A percentile compares a stretch with the other conserved stretches of the same genome.
These are phyloP conservation scores for Ypsolopha sequella DNA, from an alignment of 2,888 invertebrate species.

Conservation along the genomic window DNA sequence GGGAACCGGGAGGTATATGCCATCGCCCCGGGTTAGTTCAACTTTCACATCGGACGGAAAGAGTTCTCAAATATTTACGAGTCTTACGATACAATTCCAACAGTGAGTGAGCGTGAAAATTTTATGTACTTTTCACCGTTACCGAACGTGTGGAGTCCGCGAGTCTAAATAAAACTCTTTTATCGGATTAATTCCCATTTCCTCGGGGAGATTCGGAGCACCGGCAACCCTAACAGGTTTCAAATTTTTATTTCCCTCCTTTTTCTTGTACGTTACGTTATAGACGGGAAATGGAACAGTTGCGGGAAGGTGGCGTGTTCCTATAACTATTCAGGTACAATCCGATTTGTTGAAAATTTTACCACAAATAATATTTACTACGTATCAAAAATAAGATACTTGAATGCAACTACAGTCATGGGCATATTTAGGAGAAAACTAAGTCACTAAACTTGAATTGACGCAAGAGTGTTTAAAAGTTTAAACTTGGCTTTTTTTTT, in stretches of 20 bases:
- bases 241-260: neutral
- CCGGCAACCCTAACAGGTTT: neutral
- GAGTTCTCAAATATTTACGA: slow-evolving; percentile 34
- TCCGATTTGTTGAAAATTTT: too few relatives aligned
- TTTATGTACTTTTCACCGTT: slow-evolving; percentile 32
- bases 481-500: too few relatives aligned
- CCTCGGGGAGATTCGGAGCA: neutral
- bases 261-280: too few relatives aligned
- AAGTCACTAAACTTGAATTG: too few relatives aligned
- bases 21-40: slow-evolving; percentile 17
- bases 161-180: neutral
- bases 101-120: slow-evolving; percentile 27
- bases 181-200: slow-evolving; percentile 1
- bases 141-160: slow-evolving; percentile 10
- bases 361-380: too few relatives aligned
- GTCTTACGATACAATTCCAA: slow-evolving; percentile 26
- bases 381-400: too few relatives aligned
- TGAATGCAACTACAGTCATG: too few relatives aligned
- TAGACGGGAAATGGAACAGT: too few relatives aligned
- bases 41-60: neutral
- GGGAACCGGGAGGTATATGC: slow-evolving; percentile 5
- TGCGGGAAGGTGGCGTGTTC: too few relatives aligned
- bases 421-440: too few relatives aligned
- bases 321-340: too few relatives aligned
- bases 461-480: too few relatives aligned